phyloP scores from a whole-genome alignment of 2,797 vertebrate species.

The Ctenopoma kingsleyae region DNA sequence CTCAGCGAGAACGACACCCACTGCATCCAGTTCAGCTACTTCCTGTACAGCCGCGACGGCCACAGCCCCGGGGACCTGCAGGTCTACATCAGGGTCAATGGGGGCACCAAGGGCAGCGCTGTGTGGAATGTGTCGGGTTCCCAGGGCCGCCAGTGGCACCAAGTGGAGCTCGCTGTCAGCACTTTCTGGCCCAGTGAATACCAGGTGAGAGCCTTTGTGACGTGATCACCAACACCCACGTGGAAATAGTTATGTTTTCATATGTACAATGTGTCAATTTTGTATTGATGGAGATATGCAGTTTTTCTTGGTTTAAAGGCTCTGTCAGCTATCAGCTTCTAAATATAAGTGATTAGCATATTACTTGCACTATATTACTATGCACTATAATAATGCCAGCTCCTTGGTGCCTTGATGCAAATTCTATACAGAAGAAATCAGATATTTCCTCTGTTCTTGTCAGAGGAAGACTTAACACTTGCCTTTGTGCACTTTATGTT shows the following conservation, averaged over 20 bases:
- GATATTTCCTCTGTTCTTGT: no score
- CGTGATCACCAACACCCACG: neutral
- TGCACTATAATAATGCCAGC: no score
- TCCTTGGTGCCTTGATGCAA: no score
- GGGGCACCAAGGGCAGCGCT: conserved; percentile 88
- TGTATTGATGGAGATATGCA: neutral
- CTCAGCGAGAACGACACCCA: conserved; percentile 97
- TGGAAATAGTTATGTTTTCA: no score
- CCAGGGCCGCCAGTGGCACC: conserved; percentile 93
- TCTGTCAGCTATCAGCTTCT: no score
- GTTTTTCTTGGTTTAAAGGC: neutral
- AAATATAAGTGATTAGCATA: no score
- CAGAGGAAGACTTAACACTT: no score
- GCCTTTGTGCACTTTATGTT: no score
- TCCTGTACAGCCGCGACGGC: conserved; percentile 93
- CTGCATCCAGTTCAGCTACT: conserved; percentile 98
- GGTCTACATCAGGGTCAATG: conserved; percentile 90
- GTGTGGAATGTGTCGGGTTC: conserved; percentile 94
- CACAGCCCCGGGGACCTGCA: conserved; percentile 92
- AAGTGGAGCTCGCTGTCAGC: conserved; percentile 94
- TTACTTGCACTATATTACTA: no score
- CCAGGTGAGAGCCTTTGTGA: conserved; percentile 84
- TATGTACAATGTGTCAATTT: no score
- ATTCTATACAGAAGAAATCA: no score
- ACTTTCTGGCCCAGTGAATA: conserved; percentile 98